Conservation (phyloP, 2,113 vertebrate species). For the Desmodus rotundus region DNA sequence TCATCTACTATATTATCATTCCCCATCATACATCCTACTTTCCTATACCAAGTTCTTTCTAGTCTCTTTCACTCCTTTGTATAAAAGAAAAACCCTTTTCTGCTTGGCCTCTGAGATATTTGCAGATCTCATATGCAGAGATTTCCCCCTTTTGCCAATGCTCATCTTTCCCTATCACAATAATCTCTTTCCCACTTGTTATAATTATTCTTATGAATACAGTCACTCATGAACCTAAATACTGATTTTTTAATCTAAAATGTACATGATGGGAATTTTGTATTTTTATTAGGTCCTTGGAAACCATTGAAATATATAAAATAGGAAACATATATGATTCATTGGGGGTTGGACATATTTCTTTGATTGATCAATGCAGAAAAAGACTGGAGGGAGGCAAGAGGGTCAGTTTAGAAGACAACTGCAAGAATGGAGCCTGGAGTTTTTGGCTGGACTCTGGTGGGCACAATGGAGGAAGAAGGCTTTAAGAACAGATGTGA, state of each 20-base stretch:
- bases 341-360: neutral
- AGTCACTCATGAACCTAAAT: neutral
- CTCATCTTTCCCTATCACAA: neutral
- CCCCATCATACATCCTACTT: neutral
- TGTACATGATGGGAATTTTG: neutral
- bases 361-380: neutral
- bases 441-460: neutral
- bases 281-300: neutral
- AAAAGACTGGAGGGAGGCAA: neutral
- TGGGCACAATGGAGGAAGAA: neutral
- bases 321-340: neutral
- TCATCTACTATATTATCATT: neutral
- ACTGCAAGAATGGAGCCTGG: neutral
- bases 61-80: neutral
- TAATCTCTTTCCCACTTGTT: neutral
- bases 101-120: neutral
- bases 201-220: neutral
- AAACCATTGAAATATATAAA: neutral
- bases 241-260: neutral
- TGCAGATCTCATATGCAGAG: neutral
- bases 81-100: neutral
- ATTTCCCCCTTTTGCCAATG: neutral
- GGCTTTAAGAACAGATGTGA: neutral
- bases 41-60: neutral
- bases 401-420: neutral